Conservation (phyloP, 1,140 invertebrate genomes). For the Lasioglossum albipes region DNA sequence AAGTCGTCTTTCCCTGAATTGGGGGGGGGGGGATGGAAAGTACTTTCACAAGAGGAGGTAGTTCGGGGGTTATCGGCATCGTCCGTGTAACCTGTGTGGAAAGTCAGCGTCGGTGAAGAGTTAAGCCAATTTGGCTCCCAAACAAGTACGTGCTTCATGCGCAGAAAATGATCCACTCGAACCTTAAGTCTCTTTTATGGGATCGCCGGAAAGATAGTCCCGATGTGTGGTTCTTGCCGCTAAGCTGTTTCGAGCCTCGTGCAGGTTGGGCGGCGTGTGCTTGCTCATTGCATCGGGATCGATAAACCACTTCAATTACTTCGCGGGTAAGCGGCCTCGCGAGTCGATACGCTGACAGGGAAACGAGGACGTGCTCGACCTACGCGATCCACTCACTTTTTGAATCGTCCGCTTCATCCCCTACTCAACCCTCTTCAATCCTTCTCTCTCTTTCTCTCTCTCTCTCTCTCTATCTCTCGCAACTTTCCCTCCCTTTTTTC, state of each 20-base stretch:
- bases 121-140: constrained; percentile 59
- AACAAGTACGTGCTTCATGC: constrained; percentile 54
- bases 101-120: constrained; percentile 47
- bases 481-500: too few species aligned
- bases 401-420: constrained; percentile 2
- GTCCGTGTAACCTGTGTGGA: constrained; percentile 24
- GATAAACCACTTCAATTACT: constrained; percentile 49
- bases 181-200: constrained; percentile 60
- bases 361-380: constrained; percentile 25
- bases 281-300: constrained; percentile 43
- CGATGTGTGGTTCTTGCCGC: constrained; percentile 26
- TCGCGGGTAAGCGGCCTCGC: constrained; percentile 33
- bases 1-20: too few species aligned
- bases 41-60: constrained; percentile 14
- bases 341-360: constrained; percentile 32
- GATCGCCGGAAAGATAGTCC: constrained; percentile 40
- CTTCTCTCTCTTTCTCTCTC: too few species aligned
- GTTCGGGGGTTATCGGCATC: constrained; percentile 17
- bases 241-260: constrained; percentile 31
- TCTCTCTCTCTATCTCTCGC: too few species aligned
- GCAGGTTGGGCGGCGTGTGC: not conserved
- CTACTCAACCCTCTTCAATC: too few species aligned
- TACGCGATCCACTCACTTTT: constrained; percentile 28
- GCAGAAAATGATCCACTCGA: constrained; percentile 59
- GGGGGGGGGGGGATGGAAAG: not conserved